A percentile compares a stretch with the other conserved stretches of the same genome.
Conservation (phyloP, 2,888 invertebrate species). For the Exocentrus adspersus region DNA sequence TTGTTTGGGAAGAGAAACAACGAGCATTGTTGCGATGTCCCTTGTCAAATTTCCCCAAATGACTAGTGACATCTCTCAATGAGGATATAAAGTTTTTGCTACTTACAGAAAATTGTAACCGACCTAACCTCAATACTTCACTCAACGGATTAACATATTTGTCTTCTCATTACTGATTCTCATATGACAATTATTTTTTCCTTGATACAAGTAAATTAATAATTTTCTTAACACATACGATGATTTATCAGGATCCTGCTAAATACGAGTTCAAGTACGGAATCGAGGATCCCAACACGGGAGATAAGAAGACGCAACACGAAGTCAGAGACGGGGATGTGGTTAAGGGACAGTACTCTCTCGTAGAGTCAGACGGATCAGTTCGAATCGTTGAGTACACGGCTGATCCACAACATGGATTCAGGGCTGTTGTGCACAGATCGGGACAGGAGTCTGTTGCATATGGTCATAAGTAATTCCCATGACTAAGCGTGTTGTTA, state of each 20-base stretch:
- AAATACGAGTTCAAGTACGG: conserved; percentile 51
- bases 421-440: conserved; percentile 50
- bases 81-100: no score
- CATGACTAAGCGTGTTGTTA: conserved; percentile 14
- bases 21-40: no score
- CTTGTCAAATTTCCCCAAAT: no score
- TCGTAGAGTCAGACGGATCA: conserved; percentile 50
- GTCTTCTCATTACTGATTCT: no score
- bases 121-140: no score
- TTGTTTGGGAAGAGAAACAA: no score
- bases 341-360: conserved; percentile 49
- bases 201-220: no score
- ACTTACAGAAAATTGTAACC: no score
- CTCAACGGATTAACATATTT: no score
- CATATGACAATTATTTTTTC: no score
- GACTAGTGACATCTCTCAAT: no score
- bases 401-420: conserved; percentile 50
- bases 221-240: no score
- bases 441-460: conserved; percentile 45
- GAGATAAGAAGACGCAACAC: conserved; percentile 49
- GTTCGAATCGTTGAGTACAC: conserved; percentile 49
- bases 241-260: conserved; percentile 41
- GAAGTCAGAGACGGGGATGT: conserved; percentile 50
- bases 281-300: conserved; percentile 49
- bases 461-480: conserved; percentile 35